These are phyloP conservation scores for Balanococcus diminutus DNA, from an alignment of 2,888 invertebrate species.

Conservation along the genomic window DNA sequence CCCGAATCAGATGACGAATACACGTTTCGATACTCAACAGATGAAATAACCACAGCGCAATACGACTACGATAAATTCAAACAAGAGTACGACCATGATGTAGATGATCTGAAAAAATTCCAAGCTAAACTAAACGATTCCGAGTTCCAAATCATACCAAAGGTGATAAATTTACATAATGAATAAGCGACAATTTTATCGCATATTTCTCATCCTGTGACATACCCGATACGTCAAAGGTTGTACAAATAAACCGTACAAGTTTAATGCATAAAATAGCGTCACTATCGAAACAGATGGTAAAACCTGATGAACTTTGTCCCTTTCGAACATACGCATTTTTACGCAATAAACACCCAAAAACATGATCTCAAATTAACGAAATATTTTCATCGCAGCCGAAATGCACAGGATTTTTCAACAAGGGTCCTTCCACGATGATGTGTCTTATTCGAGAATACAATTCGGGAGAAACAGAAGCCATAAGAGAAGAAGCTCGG, in stretches of 20 bases:
- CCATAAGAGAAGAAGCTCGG: background rate
- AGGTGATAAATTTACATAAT: conserved; percentile 23
- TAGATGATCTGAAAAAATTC: conserved; percentile 31
- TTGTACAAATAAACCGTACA: conserved; percentile 16
- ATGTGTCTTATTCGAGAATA: background rate
- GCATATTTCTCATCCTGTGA: background rate
- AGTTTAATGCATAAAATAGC: background rate
- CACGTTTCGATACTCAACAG: conserved; percentile 5
- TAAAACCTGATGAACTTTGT: background rate
- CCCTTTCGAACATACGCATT: background rate
- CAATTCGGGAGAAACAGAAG: background rate
- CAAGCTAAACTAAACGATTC: background rate
- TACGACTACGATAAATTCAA: conserved; percentile 49
- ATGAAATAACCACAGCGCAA: background rate
- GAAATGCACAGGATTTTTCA: conserved; percentile 19
- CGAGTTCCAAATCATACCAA: background rate
- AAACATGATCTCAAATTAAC: background rate
- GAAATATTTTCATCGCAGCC: background rate
- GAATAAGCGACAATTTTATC: background rate
- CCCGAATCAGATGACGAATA: conserved; percentile 5
- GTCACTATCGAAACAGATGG: background rate
- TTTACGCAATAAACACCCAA: background rate
- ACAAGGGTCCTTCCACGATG: background rate
- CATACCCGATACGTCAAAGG: conserved; percentile 6
- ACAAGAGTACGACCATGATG: conserved; percentile 37